A percentile compares a stretch with the other conserved stretches of the same genome.
Evolutionary conservation across 2,888 invertebrate genomes (phyloP).

Genomic region (Pandemis corylana): DNA sequence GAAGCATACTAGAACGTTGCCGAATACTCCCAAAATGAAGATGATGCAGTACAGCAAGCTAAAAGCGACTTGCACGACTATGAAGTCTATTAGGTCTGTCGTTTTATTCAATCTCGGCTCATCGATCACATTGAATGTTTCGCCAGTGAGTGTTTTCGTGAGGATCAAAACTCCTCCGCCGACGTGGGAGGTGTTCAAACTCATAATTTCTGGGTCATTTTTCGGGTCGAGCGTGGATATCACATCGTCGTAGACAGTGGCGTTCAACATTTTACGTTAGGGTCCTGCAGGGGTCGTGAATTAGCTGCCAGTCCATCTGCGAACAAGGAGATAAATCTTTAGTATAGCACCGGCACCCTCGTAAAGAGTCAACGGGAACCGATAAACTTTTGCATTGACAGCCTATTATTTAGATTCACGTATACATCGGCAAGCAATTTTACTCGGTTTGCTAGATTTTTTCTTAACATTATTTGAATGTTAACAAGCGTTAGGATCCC

Average conservation of each 20-base stretch:
- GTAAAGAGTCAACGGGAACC: slow-evolving; percentile 32
- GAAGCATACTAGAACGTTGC: slow-evolving; percentile 93
- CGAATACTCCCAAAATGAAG: slow-evolving; percentile 92
- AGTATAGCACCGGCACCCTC: slow-evolving; percentile 27
- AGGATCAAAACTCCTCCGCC: slow-evolving; percentile 72
- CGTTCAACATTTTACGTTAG: slow-evolving; percentile 61
- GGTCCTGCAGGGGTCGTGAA: slow-evolving; percentile 43
- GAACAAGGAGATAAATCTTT: slow-evolving; percentile 54
- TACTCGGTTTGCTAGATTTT: not conserved
- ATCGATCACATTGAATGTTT: slow-evolving; percentile 74
- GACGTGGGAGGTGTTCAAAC: slow-evolving; percentile 65
- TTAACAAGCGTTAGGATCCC: too few species aligned
- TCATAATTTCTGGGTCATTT: slow-evolving; percentile 68
- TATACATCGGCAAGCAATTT: not conserved
- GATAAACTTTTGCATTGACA: slow-evolving; percentile 24
- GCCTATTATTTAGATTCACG: slow-evolving; percentile 21
- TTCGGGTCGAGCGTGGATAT: slow-evolving; percentile 54
- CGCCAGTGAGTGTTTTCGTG: slow-evolving; percentile 76
- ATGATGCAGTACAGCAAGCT: slow-evolving; percentile 91
- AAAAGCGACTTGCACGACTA: slow-evolving; percentile 89
- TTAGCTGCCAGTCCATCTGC: slow-evolving; percentile 69
- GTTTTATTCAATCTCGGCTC: slow-evolving; percentile 75
- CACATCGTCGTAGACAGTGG: slow-evolving; percentile 55
- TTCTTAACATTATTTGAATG: not conserved
- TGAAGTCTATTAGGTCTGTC: slow-evolving; percentile 86